Evolutionary conservation across 2,888 invertebrate genomes (phyloP).

Genomic region (Pachydiplax longipennis): DNA sequence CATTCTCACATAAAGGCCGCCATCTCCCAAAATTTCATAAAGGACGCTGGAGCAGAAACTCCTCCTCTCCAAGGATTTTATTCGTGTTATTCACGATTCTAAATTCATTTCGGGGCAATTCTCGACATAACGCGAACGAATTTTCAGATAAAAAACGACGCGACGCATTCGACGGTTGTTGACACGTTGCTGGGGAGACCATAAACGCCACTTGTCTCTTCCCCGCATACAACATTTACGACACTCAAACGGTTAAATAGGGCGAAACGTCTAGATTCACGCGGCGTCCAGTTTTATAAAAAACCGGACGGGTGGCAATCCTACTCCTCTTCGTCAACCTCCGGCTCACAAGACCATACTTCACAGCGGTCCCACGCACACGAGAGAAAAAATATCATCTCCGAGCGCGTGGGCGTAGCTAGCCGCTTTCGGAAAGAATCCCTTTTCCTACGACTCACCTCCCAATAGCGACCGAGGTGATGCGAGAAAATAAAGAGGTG

Average conservation of each 20-base stretch:
- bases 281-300: not conserved
- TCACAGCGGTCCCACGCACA: constrained; percentile 26
- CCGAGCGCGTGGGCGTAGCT: not conserved
- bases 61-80: no score
- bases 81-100: no score
- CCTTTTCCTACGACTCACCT: not conserved
- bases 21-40: no score
- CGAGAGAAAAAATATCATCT: not conserved
- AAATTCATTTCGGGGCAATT: no score
- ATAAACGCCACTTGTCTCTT: not conserved
- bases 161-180: no score
- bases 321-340: not conserved
- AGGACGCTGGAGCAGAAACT: no score
- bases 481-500: not conserved
- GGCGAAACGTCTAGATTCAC: no score
- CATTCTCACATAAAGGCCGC: no score
- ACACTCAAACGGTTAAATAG: no score
- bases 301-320: not conserved
- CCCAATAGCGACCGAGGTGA: not conserved
- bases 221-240: no score
- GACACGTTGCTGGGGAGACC: not conserved
- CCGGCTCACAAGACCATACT: not conserved
- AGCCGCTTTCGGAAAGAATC: not conserved
- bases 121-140: no score
- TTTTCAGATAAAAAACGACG: no score